These are phyloP conservation scores for Dolichallabes microphthalmus DNA, from an alignment of 2,113 vertebrate species.

Conservation along the genomic window DNA sequence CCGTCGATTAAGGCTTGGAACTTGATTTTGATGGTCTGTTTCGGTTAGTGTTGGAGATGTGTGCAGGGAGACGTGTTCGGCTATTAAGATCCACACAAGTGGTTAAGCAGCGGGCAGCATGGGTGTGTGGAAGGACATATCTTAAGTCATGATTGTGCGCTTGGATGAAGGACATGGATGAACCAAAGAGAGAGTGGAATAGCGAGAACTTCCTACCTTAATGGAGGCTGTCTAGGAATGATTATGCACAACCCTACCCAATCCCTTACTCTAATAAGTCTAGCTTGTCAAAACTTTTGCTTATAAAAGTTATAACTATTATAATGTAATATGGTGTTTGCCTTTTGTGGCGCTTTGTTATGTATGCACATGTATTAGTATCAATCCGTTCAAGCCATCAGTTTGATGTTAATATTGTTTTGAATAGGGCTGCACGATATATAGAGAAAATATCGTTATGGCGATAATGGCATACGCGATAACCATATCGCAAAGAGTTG, in stretches of 20 bases:
- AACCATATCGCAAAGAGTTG: too few relatives aligned
- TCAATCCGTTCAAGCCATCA: too few relatives aligned
- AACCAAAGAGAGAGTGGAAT: background rate
- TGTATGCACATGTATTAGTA: too few relatives aligned
- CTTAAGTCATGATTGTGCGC: background rate
- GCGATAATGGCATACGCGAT: too few relatives aligned
- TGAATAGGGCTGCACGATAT: too few relatives aligned
- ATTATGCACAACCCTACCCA: background rate
- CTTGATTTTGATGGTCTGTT: constrained; percentile 20
- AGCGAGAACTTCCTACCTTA: constrained; percentile 37
- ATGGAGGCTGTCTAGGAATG: background rate
- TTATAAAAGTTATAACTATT: too few relatives aligned
- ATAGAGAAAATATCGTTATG: too few relatives aligned
- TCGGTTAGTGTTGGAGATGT: background rate
- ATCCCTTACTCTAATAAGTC: too few relatives aligned
- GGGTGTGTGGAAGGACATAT: background rate
- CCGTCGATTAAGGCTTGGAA: background rate
- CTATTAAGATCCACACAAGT: background rate
- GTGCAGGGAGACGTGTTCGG: background rate
- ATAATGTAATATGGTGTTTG: too few relatives aligned
- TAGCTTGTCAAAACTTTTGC: too few relatives aligned
- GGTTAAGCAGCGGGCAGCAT: background rate
- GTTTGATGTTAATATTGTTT: too few relatives aligned
- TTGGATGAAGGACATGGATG: constrained; percentile 9
- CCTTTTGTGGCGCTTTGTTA: too few relatives aligned